Evolutionary conservation across 2,888 invertebrate genomes (phyloP).

Genomic region (Gymnosoma rotundatum): DNA sequence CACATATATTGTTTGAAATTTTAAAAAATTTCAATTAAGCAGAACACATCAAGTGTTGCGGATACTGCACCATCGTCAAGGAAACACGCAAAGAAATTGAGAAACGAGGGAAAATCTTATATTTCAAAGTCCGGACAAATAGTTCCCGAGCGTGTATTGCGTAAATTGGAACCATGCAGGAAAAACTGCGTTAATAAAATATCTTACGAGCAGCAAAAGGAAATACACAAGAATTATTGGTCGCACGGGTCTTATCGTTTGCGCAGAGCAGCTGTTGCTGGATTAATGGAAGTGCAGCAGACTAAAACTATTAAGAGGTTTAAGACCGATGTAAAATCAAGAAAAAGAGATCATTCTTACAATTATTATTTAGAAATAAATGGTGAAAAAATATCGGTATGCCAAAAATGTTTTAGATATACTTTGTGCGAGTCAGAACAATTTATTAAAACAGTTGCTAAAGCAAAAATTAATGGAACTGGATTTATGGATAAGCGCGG

Average conservation of each 20-base stretch:
- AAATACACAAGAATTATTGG: background rate
- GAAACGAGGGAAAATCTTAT: constrained; percentile 29
- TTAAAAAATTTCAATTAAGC: too few species aligned
- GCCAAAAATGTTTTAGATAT: constrained; percentile 16
- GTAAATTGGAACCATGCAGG: too few species aligned
- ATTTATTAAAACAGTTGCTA: constrained; percentile 16
- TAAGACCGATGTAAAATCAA: constrained; percentile 5
- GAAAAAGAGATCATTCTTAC: constrained; percentile 16
- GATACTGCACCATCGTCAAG: constrained; percentile 12
- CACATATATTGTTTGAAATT: too few species aligned
- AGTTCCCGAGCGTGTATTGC: too few species aligned
- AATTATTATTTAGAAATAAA: constrained; percentile 8
- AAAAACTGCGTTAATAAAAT: too few species aligned
- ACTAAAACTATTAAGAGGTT: too few species aligned
- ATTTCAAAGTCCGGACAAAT: constrained; percentile 16
- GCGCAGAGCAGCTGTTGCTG: constrained; percentile 18
- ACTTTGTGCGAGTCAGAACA: constrained; percentile 10
- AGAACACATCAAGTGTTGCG: too few species aligned
- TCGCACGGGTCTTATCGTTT: constrained; percentile 24
- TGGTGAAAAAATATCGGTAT: background rate
- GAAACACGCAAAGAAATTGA: constrained; percentile 18
- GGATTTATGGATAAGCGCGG: constrained; percentile 17
- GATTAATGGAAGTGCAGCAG: constrained; percentile 26
- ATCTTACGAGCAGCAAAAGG: too few species aligned
- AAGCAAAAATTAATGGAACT: constrained; percentile 20